phyloP scores from a whole-genome alignment of 2,888 invertebrate species.

The Limnephilus marmoratus region DNA sequence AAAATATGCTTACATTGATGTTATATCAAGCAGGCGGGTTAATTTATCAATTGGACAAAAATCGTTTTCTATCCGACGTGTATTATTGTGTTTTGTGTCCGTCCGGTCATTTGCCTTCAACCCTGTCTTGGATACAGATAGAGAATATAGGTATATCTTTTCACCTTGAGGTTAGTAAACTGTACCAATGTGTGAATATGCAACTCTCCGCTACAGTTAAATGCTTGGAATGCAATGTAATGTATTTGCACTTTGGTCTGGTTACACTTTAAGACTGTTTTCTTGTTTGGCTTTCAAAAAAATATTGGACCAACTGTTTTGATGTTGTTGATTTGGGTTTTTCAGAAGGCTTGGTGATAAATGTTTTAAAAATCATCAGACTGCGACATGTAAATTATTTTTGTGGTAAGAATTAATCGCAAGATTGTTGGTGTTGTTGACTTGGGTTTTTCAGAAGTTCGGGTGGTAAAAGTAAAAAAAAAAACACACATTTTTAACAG shows the following conservation, averaged over 20 bases:
- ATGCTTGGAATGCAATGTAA: background rate
- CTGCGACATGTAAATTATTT: background rate
- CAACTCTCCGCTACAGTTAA: background rate
- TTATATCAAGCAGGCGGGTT: no score
- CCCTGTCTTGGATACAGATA: background rate
- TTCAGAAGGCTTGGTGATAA: background rate
- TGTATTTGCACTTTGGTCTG: background rate
- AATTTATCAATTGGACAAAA: no score
- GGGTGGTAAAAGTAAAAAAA: no score
- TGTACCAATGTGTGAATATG: background rate
- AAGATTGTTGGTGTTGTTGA: no score
- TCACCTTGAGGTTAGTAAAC: background rate
- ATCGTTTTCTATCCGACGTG: no score
- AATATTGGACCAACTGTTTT: background rate
- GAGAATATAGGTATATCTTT: no score
- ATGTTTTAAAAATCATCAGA: background rate
- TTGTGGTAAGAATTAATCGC: background rate
- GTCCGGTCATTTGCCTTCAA: background rate
- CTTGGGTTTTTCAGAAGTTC: no score
- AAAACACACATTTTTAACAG: no score
- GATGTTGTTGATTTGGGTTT: background rate
- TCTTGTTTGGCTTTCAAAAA: background rate
- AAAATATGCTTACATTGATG: no score
- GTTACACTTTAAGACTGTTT: background rate
- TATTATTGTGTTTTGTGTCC: no score